Evolutionary conservation across 1,140 invertebrate genomes (phyloP).

Genomic region (Belonocnema kinseyi): DNA sequence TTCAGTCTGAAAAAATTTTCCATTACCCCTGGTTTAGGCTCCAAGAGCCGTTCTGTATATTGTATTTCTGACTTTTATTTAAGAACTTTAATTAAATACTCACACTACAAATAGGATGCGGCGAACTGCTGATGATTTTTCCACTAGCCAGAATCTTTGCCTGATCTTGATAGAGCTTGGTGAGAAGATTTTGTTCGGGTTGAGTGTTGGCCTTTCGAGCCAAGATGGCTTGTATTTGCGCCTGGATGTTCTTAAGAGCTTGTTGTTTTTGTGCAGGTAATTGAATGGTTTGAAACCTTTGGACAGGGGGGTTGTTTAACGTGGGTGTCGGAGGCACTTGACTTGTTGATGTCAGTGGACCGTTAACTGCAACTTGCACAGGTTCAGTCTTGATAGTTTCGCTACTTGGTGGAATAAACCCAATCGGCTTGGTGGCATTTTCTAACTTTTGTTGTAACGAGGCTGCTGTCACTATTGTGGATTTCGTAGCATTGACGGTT

Average conservation of each 20-base stretch:
- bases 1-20: too few species aligned
- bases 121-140: conserved; percentile 72
- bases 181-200: conserved; percentile 70
- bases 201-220: conserved; percentile 69
- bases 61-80: too few species aligned
- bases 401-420: conserved; percentile 57
- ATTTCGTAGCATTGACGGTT: conserved; percentile 61
- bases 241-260: conserved; percentile 71
- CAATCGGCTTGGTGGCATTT: conserved; percentile 54
- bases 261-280: conserved; percentile 69
- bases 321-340: conserved; percentile 57
- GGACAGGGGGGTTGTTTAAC: conserved; percentile 65
- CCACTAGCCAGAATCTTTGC: conserved; percentile 77
- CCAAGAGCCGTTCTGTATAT: too few species aligned
- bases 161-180: conserved; percentile 76
- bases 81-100: conserved; percentile 42
- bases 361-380: conserved; percentile 57
- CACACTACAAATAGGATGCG: conserved; percentile 63
- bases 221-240: conserved; percentile 74
- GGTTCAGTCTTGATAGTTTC: conserved; percentile 64
- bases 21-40: too few species aligned
- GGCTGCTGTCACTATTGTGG: conserved; percentile 49
- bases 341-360: conserved; percentile 56
- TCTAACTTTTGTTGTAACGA: conserved; percentile 60
- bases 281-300: conserved; percentile 69